phyloP scores from a whole-genome alignment of 1,140 invertebrate species.

The Drosophila bocki region DNA sequence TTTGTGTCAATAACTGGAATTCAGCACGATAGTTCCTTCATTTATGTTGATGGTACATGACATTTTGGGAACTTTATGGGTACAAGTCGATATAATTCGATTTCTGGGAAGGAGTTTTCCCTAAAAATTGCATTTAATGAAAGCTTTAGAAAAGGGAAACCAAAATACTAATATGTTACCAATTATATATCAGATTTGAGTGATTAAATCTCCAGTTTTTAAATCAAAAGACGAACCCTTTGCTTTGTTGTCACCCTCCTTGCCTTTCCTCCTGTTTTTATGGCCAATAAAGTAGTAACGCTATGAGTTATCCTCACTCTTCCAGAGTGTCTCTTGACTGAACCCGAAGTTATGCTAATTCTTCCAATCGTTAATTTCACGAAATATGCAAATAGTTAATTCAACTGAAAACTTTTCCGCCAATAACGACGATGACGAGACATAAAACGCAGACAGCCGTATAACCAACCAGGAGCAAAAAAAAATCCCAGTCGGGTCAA shows the following conservation, averaged over 20 bases:
- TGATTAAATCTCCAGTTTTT: not conserved
- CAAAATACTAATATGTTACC: not conserved
- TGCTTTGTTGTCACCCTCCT: conserved; percentile 1
- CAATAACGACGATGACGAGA: conserved; percentile 55
- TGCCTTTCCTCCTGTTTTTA: conserved; percentile 6
- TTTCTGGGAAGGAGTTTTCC: too few species aligned
- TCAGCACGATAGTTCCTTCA: conserved; percentile 10
- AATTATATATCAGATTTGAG: not conserved
- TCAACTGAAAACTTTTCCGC: conserved; percentile 66
- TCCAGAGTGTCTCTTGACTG: not conserved
- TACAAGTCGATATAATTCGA: not conserved
- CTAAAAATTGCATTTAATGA: not conserved
- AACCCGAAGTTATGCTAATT: conserved; percentile 55
- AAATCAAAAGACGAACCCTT: not conserved
- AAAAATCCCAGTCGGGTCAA: conserved; percentile 26
- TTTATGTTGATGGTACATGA: conserved; percentile 29
- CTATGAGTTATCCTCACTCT: conserved; percentile 16
- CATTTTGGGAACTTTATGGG: conserved; percentile 8
- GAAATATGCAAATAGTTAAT: conserved; percentile 72
- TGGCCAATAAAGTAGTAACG: conserved; percentile 1
- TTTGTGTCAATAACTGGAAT: conserved; percentile 23
- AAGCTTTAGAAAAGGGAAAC: not conserved
- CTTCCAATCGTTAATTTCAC: conserved; percentile 72
- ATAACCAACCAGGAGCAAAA: not conserved
- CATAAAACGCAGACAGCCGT: conserved; percentile 35